Conservation (phyloP, 2,797 vertebrate species). For the Ctenopoma kingsleyae region DNA sequence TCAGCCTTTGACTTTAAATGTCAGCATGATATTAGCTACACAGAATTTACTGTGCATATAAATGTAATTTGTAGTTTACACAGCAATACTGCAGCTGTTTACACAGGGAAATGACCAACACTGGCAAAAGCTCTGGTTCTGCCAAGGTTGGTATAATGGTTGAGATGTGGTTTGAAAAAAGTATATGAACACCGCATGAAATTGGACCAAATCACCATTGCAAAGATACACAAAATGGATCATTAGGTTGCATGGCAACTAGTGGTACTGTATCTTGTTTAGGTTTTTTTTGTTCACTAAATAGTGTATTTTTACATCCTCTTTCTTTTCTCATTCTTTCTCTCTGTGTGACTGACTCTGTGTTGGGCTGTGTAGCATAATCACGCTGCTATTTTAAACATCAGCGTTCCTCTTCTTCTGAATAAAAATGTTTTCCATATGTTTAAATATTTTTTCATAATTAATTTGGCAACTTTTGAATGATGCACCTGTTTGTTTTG, state of each 20-base stretch:
- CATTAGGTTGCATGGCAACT: constrained; percentile 61
- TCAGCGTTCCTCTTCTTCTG: not conserved
- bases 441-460: not conserved
- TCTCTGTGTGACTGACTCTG: not conserved
- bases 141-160: not conserved
- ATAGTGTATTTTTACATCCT: constrained; percentile 27
- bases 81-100: not conserved
- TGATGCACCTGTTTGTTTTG: not conserved
- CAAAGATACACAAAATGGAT: constrained; percentile 37
- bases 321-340: not conserved
- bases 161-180: constrained; percentile 1
- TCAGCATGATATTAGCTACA: constrained; percentile 13
- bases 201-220: constrained; percentile 29
- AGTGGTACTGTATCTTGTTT: constrained; percentile 32
- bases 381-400: constrained; percentile 1
- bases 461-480: constrained; percentile 8
- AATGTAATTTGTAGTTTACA: not conserved
- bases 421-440: not conserved
- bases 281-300: constrained; percentile 30
- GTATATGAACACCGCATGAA: constrained; percentile 7
- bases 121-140: not conserved
- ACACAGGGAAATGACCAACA: not conserved
- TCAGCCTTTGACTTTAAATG: constrained; percentile 46
- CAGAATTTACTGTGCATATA: not conserved
- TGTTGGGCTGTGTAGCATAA: not conserved